A percentile compares a stretch with the other conserved stretches of the same genome.
Conservation (phyloP, 1,140 invertebrate genomes). For the Drosophila nikananu region DNA sequence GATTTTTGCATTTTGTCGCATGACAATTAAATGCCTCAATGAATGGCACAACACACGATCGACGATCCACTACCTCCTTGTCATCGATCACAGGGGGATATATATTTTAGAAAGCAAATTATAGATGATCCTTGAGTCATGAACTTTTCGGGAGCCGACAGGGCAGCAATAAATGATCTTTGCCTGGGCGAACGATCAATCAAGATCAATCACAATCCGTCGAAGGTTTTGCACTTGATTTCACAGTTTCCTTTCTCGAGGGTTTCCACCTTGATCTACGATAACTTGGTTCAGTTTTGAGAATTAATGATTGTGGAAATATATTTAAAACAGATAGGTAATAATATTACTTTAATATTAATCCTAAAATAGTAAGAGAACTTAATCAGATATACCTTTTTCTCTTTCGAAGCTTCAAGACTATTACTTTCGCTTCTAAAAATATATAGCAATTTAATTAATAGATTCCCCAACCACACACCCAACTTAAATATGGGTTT, state of each 20-base stretch:
- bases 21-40: conserved; percentile 78
- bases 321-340: neutral
- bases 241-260: conserved; percentile 37
- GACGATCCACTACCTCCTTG: conserved; percentile 32
- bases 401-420: neutral
- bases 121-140: conserved; percentile 74
- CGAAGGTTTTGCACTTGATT: conserved; percentile 61
- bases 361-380: neutral
- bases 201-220: conserved; percentile 61
- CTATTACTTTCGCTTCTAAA: neutral
- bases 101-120: conserved; percentile 76
- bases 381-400: neutral
- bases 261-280: neutral
- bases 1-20: conserved; percentile 77
- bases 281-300: conserved; percentile 1
- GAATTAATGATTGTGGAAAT: conserved; percentile 6
- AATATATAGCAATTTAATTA: neutral
- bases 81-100: conserved; percentile 69
- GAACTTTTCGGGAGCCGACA: conserved; percentile 70
- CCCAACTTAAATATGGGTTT: conserved; percentile 2
- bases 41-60: conserved; percentile 74
- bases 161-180: conserved; percentile 63
- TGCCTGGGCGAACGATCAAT: conserved; percentile 55
- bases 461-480: neutral
- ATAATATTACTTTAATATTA: neutral